These are phyloP conservation scores for Aphidius ervi DNA, from an alignment of 1,140 invertebrate genomes.

Conservation along the genomic window DNA sequence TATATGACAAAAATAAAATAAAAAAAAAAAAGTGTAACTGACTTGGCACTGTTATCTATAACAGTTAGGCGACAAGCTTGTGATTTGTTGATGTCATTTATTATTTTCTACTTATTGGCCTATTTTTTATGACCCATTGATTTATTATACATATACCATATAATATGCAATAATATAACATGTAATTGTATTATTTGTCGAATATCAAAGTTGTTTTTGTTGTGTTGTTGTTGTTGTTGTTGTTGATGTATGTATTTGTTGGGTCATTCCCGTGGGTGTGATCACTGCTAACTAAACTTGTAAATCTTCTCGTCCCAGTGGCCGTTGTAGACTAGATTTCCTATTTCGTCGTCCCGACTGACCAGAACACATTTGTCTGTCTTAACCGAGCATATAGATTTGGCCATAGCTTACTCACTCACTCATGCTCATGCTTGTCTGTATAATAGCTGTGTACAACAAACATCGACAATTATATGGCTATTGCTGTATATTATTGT, in stretches of 20 bases:
- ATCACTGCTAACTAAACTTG: constrained; percentile 33
- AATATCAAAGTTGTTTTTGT: too few relatives aligned
- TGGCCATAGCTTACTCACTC: neutral
- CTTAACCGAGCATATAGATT: constrained; percentile 25
- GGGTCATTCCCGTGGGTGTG: constrained; percentile 28
- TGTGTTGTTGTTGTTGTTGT: too few relatives aligned
- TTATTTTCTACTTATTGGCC: neutral
- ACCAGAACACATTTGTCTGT: constrained; percentile 34
- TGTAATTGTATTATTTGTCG: too few relatives aligned
- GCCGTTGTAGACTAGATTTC: neutral
- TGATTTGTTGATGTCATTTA: constrained; percentile 21
- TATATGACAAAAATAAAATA: constrained; percentile 23
- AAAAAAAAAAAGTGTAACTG: constrained; percentile 17
- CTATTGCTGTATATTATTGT: too few relatives aligned
- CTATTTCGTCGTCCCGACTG: constrained; percentile 22
- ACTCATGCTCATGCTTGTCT: too few relatives aligned
- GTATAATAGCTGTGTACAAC: too few relatives aligned
- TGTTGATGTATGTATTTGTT: too few relatives aligned
- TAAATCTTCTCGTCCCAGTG: constrained; percentile 30
- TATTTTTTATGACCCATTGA: too few relatives aligned
- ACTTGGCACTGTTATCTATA: constrained; percentile 24
- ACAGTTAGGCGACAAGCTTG: constrained; percentile 25
- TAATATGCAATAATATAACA: too few relatives aligned
- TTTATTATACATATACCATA: too few relatives aligned
- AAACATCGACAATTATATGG: too few relatives aligned